Conservation (phyloP, 2,113 vertebrate species). For the Haemorhous mexicanus region DNA sequence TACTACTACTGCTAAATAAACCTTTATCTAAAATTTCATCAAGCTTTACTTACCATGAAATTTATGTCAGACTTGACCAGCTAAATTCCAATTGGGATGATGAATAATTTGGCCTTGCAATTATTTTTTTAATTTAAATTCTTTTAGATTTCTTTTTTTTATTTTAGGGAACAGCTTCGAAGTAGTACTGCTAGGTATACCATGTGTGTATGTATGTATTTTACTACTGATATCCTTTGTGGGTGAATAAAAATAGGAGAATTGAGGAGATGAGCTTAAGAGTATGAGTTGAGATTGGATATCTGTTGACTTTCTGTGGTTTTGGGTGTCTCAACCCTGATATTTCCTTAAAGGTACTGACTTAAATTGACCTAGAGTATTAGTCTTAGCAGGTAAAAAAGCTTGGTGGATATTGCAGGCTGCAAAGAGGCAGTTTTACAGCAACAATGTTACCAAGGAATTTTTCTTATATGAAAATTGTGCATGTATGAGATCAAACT, state of each 20-base stretch:
- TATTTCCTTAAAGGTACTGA: not conserved
- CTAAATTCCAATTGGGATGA: not conserved
- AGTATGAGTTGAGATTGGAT: not conserved
- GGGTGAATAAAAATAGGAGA: not conserved
- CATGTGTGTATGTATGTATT: accelerated
- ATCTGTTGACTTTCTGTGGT: not conserved
- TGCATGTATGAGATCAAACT: not conserved
- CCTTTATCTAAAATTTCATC: not conserved
- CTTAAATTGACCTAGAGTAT: not conserved
- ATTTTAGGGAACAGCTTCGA: not conserved
- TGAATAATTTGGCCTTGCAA: not conserved
- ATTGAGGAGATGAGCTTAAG: not conserved
- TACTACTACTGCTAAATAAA: not conserved
- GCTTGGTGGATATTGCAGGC: not conserved
- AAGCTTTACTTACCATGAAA: not conserved
- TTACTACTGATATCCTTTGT: not conserved
- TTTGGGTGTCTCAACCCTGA: not conserved
- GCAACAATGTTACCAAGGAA: not conserved
- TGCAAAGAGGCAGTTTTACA: not conserved
- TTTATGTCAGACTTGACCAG: not conserved
- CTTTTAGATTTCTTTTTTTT: too few relatives aligned
- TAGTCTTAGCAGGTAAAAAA: not conserved
- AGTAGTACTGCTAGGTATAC: not conserved
- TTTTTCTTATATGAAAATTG: not conserved
- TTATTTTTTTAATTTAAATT: too few relatives aligned